Evolutionary conservation across 1,140 invertebrate species (phyloP), one percentile per base, ranked within the genome.

Genomic region (Holotrichia oblita): DNA sequence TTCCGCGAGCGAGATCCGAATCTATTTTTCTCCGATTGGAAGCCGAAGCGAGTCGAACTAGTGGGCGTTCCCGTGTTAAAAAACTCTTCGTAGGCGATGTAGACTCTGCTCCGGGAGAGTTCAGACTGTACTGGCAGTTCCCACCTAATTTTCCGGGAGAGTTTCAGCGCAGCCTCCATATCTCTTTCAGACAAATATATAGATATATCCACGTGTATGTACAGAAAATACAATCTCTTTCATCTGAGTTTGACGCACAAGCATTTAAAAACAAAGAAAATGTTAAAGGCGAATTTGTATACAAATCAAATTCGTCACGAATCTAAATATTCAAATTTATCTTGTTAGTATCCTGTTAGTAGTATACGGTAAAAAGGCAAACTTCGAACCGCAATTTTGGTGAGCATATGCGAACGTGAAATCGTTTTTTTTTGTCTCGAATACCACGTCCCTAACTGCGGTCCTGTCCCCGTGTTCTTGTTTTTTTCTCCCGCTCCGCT

Each of bases 61-160:
- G 72, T 73, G 72, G 72, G 72, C 72, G 72, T 73, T 40, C 72
- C 72, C 72, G 72, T 41, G n/a, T 40, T 12, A 12, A n/a, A 42
- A 73, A 41, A 73, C 27, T 34, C 34, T 41, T 17, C 9, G 24
- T 22, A 17, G 22, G 6, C 61, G 27, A 17, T 73, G 72, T 12
- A 40, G 10, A 10, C 72, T 12, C 72, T 42, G 40, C 64, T 69
- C 64, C 10, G 61, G 17, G 20, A 73, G 8, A 42, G 27, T 73
- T 27, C 24, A 27, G 72, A 73, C 40, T 73, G 20, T 17, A 73
- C 72, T 73, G 72, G 34, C 72, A 73, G 40, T 73, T 73, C 72
- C 72, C 72, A 73, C 72, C 72, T 73, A 24, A 73, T 73, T 73
- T 73, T 73, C 72, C 27, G 27, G 72, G 72, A 73, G 34, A 40